Evolutionary conservation across 2,113 vertebrate species (phyloP).

Genomic region (Chroicocephalus ridibundus): DNA sequence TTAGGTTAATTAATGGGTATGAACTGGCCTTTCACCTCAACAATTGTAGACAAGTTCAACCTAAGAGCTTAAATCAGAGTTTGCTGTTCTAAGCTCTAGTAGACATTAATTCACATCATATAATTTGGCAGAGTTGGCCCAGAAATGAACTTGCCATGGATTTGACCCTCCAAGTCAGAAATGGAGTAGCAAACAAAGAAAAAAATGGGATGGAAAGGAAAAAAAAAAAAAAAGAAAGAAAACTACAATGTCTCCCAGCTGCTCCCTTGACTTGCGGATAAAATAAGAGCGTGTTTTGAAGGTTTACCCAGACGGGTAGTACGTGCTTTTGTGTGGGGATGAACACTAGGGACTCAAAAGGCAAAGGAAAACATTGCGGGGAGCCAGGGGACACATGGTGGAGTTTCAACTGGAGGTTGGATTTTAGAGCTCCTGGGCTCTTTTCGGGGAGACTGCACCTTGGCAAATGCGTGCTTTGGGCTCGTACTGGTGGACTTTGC

Average conservation of each 20-base stretch:
- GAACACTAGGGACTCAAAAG: neutral
- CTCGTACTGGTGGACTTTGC: neutral
- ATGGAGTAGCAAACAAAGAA: constrained; percentile 17
- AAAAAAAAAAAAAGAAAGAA: neutral
- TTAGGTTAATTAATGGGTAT: constrained; percentile 78
- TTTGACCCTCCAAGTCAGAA: constrained; percentile 66
- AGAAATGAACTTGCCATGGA: constrained; percentile 78
- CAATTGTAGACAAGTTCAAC: constrained; percentile 77
- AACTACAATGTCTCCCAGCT: constrained; percentile 17
- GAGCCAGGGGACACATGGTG: rapidly evolving
- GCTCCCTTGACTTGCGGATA: neutral
- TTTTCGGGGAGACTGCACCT: neutral
- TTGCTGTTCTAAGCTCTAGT: constrained; percentile 70
- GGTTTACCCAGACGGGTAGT: neutral
- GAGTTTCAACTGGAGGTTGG: neutral
- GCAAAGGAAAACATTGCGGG: neutral
- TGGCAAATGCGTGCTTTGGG: neutral
- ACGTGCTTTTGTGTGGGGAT: neutral
- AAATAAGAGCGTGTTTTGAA: neutral
- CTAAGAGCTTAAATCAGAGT: constrained; percentile 79
- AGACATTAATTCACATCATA: constrained; percentile 81
- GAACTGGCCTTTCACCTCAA: constrained; percentile 76
- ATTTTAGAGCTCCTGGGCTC: neutral
- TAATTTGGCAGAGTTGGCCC: constrained; percentile 79
- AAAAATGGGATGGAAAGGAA: neutral